Base-by-base conservation (phyloP, 2,113 vertebrate genomes). In the Oreochromis aureus region DNA sequence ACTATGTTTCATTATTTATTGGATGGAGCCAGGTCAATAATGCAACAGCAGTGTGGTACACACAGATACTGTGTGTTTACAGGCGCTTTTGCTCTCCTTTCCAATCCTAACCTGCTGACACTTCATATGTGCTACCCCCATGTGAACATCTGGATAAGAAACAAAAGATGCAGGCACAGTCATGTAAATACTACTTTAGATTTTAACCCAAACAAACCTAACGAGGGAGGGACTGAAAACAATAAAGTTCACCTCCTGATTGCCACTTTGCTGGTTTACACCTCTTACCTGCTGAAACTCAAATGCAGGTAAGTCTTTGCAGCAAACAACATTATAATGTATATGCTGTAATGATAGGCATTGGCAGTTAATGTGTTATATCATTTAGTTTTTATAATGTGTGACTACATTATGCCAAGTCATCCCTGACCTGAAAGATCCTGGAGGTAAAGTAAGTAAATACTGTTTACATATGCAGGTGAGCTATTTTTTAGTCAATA, bases 1-100 rank as follows among this genome's bases (percentile, higher is more conserved):
- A 36, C 71, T 18, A 63, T 80, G 81, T 66, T 91, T 92, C 84
- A 89, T 91, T 85, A 90, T 92, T 91, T 71, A 91, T 41, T 51
- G 84, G 39, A 63, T 56, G 46, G 54, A 88, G 84, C 80, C 46
- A 54, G 84, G 73, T 71, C 80, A 76, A 63, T 89, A 92, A 89
- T 88, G 87, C 86, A 93, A 59, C 30, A 89, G 55, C 55, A 51
- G 55, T 39, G 54, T 56, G 15, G 1, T 22, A 69, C 63, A 41
- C 36, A 56, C 36, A 81, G 66, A 71, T 15, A 71, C 66, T 55
- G 30, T 58, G n/a, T 82, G 48, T 54, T 61, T 12, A 53, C 18
- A 36, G 8, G n/a, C 84, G 19, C n/a, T 32, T 32, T 55, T 55
- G 34, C 34, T 18, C 51, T 54, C 12, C 13, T 54, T 54, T 56